Evolutionary conservation across 1,140 invertebrate genomes (phyloP), one percentile per base, ranked within the genome.

Genomic region (Penaeus chinensis): DNA sequence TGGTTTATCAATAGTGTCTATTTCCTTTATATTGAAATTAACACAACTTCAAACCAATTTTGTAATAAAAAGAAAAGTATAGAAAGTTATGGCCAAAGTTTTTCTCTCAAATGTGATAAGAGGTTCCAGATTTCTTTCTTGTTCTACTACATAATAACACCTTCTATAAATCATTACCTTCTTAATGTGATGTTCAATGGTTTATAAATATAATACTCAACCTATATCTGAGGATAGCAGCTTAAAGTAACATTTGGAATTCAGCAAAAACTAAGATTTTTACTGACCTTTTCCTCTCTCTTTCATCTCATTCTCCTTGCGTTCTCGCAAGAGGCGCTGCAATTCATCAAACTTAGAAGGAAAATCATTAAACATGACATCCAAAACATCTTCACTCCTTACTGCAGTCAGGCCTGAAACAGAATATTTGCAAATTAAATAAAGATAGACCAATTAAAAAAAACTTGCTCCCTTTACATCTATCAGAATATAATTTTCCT

Each of bases 281-380:
- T 54, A 74, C 88, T 88, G 90, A 92, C 92, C 94, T 92, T 94
- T 94, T 91, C 96, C 95, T 90, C 96, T 95, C 84, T 95, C 95
- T 61, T 94, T 94, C 89, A 96, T 93, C 91, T 95, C 95, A 90
- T 95, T 94, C 24, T 95, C 95, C 90, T 96, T 96, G 91, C 95
- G 95, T 90, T 97, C 95, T 18, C 97, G 93, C 91, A 98, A 94
- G 91, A 96, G 95, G 90, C 95, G 94, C 60, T 96, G 94, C 92
- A 97, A 98, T 91, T 98, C 97, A 93, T 98, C 96, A 92, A 98
- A 99, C 92, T 99, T 98, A 77, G 96, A 96, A 63, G 96, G 97
- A 93, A 98, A 99, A 92, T 99, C 98, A 79, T 95, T 95, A 89
- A 96, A 96, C 97, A 99, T 98, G 61, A 99, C 95, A 91, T 99